phyloP scores from a whole-genome alignment of 2,888 invertebrate genomes.

The Nymphalis c-album region DNA sequence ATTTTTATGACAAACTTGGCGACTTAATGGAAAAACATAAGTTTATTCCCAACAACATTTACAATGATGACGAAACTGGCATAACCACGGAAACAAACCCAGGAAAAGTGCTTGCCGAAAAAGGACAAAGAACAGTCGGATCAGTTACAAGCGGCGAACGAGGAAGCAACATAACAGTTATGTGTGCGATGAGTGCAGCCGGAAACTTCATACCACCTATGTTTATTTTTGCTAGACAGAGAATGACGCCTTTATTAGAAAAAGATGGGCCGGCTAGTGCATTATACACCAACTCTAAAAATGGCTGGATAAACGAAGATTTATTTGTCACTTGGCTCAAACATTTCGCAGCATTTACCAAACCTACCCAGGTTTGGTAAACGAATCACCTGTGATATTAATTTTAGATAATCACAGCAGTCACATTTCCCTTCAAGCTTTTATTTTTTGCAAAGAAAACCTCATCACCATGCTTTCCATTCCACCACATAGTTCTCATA shows the following conservation, averaged over 20 bases:
- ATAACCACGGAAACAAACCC: too few species aligned
- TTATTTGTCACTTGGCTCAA: constrained; percentile 43
- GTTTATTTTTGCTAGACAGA: constrained; percentile 66
- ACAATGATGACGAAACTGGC: constrained; percentile 44
- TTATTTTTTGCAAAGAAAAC: constrained; percentile 43
- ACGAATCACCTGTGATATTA: constrained; percentile 51
- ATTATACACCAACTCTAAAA: constrained; percentile 46
- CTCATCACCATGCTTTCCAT: constrained; percentile 43
- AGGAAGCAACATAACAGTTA: too few species aligned
- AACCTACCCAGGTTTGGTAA: constrained; percentile 49
- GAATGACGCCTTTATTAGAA: constrained; percentile 57
- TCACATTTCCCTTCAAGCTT: constrained; percentile 42
- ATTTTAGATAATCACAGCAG: constrained; percentile 43
- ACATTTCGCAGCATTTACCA: constrained; percentile 47
- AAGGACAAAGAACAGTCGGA: too few species aligned
- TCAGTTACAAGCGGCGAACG: too few species aligned
- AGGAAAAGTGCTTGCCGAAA: too few species aligned
- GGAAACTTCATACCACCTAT: constrained; percentile 61
- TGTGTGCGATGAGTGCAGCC: constrained; percentile 60
- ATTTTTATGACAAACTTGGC: constrained; percentile 35
- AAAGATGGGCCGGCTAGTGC: constrained; percentile 58
- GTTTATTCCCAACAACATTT: constrained; percentile 45
- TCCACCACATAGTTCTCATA: constrained; percentile 42
- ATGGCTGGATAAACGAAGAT: constrained; percentile 46
- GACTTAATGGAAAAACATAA: constrained; percentile 35